Conservation (phyloP, 2,888 invertebrate species). For the Trachelus iudaicus region DNA sequence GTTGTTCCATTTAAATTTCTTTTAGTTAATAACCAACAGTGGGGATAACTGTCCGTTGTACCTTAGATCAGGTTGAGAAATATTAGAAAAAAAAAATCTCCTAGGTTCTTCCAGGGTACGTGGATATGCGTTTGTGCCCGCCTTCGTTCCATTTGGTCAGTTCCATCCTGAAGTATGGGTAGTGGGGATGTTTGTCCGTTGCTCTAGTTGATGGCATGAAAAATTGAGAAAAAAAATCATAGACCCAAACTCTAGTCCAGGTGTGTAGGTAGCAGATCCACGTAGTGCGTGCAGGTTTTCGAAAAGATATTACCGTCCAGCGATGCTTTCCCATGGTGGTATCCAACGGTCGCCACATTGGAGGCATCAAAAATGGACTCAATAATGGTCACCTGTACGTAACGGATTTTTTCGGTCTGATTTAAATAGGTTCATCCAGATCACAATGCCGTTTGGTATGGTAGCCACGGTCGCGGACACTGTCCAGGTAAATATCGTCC, state of each 20-base stretch:
- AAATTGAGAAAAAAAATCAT: constrained; percentile 2
- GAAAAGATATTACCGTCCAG: constrained; percentile 9
- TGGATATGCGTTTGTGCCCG: not conserved
- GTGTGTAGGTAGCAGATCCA: not conserved
- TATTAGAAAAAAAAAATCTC: not conserved
- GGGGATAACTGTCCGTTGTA: not conserved
- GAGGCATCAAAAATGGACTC: constrained; percentile 3
- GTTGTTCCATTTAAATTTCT: not conserved
- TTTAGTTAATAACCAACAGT: not conserved
- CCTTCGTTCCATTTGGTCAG: not conserved
- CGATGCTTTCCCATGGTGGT: constrained; percentile 34
- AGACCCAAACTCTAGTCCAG: not conserved
- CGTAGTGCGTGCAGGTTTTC: not conserved
- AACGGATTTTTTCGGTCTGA: constrained; percentile 61
- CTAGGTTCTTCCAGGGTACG: not conserved
- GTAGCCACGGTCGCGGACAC: constrained; percentile 32
- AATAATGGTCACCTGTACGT: constrained; percentile 39
- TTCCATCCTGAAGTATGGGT: not conserved
- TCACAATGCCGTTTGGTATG: not conserved
- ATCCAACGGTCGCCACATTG: constrained; percentile 8
- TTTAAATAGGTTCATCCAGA: constrained; percentile 52
- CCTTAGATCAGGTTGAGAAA: not conserved
- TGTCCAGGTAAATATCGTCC: constrained; percentile 45
- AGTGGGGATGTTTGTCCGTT: constrained; percentile 37
- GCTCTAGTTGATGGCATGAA: constrained; percentile 43